Conservation (phyloP, 2,888 invertebrate species). For the Anoncus sp. region DNA sequence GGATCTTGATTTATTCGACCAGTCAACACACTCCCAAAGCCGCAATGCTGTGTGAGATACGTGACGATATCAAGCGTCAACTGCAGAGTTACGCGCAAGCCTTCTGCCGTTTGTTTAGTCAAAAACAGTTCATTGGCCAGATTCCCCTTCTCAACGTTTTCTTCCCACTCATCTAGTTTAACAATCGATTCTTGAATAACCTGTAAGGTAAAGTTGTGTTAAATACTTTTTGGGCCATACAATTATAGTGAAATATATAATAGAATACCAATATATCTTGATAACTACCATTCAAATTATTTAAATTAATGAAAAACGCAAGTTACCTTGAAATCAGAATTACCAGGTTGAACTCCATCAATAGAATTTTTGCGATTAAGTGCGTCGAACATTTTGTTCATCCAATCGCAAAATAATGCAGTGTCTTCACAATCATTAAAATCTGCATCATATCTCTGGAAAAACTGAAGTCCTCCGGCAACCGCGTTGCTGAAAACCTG, state of each 20-base stretch:
- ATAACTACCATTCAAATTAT: conserved; percentile 29
- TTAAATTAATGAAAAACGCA: conserved; percentile 20
- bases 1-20: conserved; percentile 59
- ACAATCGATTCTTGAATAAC: conserved; percentile 51
- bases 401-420: conserved; percentile 56
- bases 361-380: conserved; percentile 44
- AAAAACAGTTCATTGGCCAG: conserved; percentile 51
- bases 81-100: conserved; percentile 53
- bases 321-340: conserved; percentile 51
- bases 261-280: conserved; percentile 24
- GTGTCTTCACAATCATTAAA: conserved; percentile 51
- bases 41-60: conserved; percentile 43
- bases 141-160: conserved; percentile 40
- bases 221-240: conserved; percentile 13
- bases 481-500: conserved; percentile 60
- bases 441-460: conserved; percentile 34
- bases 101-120: conserved; percentile 54
- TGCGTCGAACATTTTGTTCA: conserved; percentile 58
- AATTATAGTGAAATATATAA: conserved; percentile 19
- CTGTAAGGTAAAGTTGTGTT: conserved; percentile 25
- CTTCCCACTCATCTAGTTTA: conserved; percentile 57
- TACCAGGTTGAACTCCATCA: conserved; percentile 46
- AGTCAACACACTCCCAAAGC: conserved; percentile 52
- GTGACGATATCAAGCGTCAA: conserved; percentile 52
- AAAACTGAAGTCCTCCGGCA: conserved; percentile 44